Evolutionary conservation across 2,797 vertebrate genomes (phyloP), one percentile per base, ranked within the genome.

Genomic region (Carcharodon carcharias): DNA sequence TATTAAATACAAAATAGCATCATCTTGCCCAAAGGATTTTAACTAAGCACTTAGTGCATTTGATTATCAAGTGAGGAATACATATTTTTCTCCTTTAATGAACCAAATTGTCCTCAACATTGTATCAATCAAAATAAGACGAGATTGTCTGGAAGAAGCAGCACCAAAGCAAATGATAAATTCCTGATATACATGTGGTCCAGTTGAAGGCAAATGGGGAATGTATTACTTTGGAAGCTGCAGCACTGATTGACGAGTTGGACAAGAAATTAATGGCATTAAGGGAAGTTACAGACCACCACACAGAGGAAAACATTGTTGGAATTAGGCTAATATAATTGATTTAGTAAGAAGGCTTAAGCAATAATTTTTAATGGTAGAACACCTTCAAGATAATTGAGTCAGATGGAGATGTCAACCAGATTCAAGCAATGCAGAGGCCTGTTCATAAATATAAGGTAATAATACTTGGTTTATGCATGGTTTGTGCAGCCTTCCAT

Each of bases 281-380:
- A 97, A 96, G n/a, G 11, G 97, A 96, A 58, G 31, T 97, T 96
- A 69, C 91, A 96, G 87, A 96, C 94, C 87, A 54, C 35, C 56
- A 97, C 96, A 96, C 97, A 96, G 93, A 61, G 69, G 88, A 88
- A 35, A 96, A 96, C 97, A 97, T 97, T 96, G 97, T 97, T 96
- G 96, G 82, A 96, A 96, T 9, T 88, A 31, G 96, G 96, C 96
- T 96, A 97, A 96, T 96, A 96, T 97, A 50, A 40, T 93, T 94
- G 61, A 96, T 97, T 97, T 88, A 96, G 88, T 96, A 45, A 65
- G 61, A 91, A 91, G 58, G 88, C 56, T 91, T 91, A 18, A n/a
- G 56, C 12, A 3, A 9, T 26, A 9, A 11, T 45, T 18, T 26
- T 40, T n/a, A n/a, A 63, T 92, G 91, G 21, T 67, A 11, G 63